Evolutionary conservation across 92 coral and sea anemone species (phyloP), one percentile per base, ranked within the genome.

Genomic region (Montipora capitata): DNA sequence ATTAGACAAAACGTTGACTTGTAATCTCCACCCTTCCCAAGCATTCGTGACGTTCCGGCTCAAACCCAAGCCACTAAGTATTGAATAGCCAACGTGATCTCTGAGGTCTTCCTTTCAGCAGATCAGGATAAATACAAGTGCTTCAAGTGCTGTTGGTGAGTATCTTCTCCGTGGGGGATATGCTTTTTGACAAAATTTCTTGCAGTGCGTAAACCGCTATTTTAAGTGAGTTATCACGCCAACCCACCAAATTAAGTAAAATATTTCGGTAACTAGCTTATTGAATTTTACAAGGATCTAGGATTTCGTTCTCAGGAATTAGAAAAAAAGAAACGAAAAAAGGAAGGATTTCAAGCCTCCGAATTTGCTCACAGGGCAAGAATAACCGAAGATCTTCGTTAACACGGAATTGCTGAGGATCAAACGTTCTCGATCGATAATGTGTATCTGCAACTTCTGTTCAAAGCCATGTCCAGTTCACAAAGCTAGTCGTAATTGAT

Each of bases 61-160:
- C 35, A 48, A 10, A 2, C 61, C 61, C 18, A 17, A 3, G 41
- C 38, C 48, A 45, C 57, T 9, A 65, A 18, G 10, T 72, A 16
- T 49, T 45, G 35, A 27, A 48, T 10, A 48, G 10, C 52, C 52
- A 5, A 48, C 18, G 58, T 40, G 20, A n/a, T 14, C 1, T 43
- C 10, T 35, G 14, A 10, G 39, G 76, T 1, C 51, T 77, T 58
- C 81, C 68, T 77, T 58, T 77, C 52, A 77, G 52, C 49, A 77
- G 38, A 7, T 39, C 51, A 77, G 68, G 44, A 57, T 39, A 35
- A 14, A 75, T 10, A 57, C 2, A 27, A 54, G 51, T 14, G 76
- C 12, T 45, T 42, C 76, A 72, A 72, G 76, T 0, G 16, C 45
- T 4, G 3, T 44, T 16, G 54, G 12, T 11, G 61, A 54, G 61